phyloP scores from a whole-genome alignment of 2,797 vertebrate species.

The Sandelia bainsii region DNA sequence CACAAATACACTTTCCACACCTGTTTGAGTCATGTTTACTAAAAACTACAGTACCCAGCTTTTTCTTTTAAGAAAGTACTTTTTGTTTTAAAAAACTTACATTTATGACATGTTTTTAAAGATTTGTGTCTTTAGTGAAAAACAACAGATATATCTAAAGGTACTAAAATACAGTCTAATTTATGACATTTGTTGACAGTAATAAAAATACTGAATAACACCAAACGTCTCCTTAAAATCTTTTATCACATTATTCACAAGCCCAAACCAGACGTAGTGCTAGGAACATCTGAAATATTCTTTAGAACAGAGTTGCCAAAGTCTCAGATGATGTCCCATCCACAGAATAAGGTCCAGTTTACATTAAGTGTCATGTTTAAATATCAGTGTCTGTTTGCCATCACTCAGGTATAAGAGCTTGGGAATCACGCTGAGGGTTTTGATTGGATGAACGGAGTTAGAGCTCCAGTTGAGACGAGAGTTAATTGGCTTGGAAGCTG shows the following conservation, averaged over 20 bases:
- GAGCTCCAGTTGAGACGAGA: slow-evolving; percentile 40
- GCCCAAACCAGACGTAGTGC: slow-evolving; percentile 28
- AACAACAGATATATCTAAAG: neutral
- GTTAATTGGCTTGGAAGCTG: slow-evolving; percentile 58
- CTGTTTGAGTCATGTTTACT: neutral
- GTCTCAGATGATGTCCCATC: slow-evolving; percentile 36
- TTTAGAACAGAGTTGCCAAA: slow-evolving; percentile 16
- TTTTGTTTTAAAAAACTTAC: neutral
- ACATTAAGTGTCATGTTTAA: neutral
- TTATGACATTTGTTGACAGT: slow-evolving; percentile 11
- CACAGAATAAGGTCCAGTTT: slow-evolving; percentile 32
- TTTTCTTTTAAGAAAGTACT: neutral
- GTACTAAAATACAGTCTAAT: neutral
- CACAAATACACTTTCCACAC: neutral
- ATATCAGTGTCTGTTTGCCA: slow-evolving; percentile 23
- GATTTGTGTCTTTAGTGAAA: neutral
- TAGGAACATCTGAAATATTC: slow-evolving; percentile 7
- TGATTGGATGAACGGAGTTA: slow-evolving; percentile 67
- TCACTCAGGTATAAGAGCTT: neutral
- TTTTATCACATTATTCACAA: slow-evolving; percentile 52
- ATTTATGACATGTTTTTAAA: neutral
- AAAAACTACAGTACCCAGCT: neutral
- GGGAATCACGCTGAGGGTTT: slow-evolving; percentile 24
- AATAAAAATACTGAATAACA: slow-evolving; percentile 22
- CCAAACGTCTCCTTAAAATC: slow-evolving; percentile 17